Evolutionary conservation across 1,140 invertebrate genomes (phyloP), one percentile per base, ranked within the genome.

Genomic region (Lerema accius): DNA sequence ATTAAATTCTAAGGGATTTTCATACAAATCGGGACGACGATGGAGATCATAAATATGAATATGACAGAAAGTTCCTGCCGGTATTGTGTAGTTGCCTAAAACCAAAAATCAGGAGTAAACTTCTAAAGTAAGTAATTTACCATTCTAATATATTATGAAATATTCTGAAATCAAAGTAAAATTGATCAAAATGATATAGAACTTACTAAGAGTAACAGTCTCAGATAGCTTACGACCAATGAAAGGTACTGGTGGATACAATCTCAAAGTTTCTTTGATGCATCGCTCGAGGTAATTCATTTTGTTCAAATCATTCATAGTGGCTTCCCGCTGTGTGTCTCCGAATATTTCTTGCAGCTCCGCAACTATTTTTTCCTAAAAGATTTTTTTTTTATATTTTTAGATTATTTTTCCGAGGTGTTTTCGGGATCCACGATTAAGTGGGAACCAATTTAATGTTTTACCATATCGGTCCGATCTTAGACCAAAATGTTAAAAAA

Each of bases 241-340:
- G 45, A 93, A 86, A 11, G 94, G 93, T 11, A 94, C 94, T 14
- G 93, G 93, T 4, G 94, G 94, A 80, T 91, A 94, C 0, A 94
- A 69, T 28, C 93, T 71, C 3, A 93, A 69, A 5, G 89, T 73
- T 76, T 93, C 93, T 73, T 93, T 95, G 19, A 94, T 90, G 42
- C 92, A 93, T 46, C 92, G 86, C 56, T 94, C 94, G 43, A 95
- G 70, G 74, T 94, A 95, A 55, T 92, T 92, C 91, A 95, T 86
- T 67, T 89, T 73, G 15, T 76, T 75, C 37, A 94, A 58, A 73
- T 94, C 93, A 16, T 94, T 91, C 23, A 88, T 75, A 0, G 86
- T 92, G 0, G 91, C 68, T 3, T 65, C 58, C 50, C 91, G 72
- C 4, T 87, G 75, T 1, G 91, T 84, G 4, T 53, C 10, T 49